Base-by-base conservation (phyloP, 2,113 vertebrate genomes). In the Lota lota region DNA sequence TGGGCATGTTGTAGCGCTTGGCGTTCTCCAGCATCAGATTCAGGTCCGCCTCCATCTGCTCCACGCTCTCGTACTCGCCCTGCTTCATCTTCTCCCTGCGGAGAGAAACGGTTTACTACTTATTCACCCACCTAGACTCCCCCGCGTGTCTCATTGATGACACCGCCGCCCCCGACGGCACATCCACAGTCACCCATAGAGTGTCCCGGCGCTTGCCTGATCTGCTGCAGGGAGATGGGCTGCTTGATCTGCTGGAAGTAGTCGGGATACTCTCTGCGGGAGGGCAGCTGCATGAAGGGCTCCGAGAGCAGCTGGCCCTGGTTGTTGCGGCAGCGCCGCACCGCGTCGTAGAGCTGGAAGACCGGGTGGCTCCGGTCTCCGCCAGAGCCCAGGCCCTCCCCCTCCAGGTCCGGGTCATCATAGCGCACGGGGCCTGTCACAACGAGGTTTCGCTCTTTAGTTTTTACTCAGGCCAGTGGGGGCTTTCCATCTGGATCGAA, bases 181-280 rank as follows among this genome's bases (percentile, higher is more conserved):
- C 4, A 33, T 33, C 28, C 28, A 33, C 4, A 33, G 28, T 10
- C 40, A 14, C 40, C 40, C 40, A 11, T 24, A 18, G 3, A 18
- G 24, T 3, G 22, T 7, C 59, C 40, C 40, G 40, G 40, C 40
- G 10, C 40, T 63, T 91, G 98, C 97, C 96, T 94, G 87, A 99
- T 99, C 75, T 97, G 95, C 64, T 96, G 94, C 70, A 99, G 84
- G 15, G 94, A 93, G 80, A 98, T 93, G 47, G 97, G 96, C 79
- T 95, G 89, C 92, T 99, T 99, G 84, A 99, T 99, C 85, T 98
- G 97, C 82, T 97, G 95, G 83, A 94, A 99, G 90, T 99, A 99
- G 91, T 99, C 97, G 4, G 97, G 97, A 76, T 99, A 99, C 69
- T 99, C 98, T 80, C 94, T 95, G 83, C 96, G 95, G 66, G 95